Conservation (phyloP, 2,888 invertebrate genomes). For the Lepidochitona cinerea region DNA sequence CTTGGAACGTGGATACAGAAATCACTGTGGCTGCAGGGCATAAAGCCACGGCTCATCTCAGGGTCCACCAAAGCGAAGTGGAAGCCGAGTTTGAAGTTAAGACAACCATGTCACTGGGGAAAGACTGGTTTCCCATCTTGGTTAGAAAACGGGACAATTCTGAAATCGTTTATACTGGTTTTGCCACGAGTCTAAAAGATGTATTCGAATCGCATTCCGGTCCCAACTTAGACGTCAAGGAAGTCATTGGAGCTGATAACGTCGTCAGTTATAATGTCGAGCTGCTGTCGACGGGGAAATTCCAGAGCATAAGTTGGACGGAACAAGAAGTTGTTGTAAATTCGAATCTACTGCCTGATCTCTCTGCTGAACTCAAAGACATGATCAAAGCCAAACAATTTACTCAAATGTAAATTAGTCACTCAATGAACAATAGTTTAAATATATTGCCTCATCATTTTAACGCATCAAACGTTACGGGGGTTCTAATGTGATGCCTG, state of each 20-base stretch:
- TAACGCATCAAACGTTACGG: too few species aligned
- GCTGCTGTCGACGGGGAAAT: neutral
- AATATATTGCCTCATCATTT: too few species aligned
- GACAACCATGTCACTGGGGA: conserved; percentile 34
- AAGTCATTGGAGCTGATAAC: neutral
- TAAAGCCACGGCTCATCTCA: conserved; percentile 31
- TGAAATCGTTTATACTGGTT: conserved; percentile 25
- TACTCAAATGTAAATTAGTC: too few species aligned
- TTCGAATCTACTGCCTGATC: neutral
- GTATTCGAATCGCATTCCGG: conserved; percentile 11
- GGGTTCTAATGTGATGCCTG: too few species aligned
- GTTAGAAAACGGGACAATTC: conserved; percentile 31
- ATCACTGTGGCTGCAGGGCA: conserved; percentile 32
- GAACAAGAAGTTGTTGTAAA: neutral
- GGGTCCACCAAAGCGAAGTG: conserved; percentile 30
- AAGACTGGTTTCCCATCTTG: conserved; percentile 31
- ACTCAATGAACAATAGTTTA: too few species aligned
- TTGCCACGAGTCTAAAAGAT: conserved; percentile 26
- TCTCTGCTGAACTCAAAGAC: neutral
- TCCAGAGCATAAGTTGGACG: neutral
- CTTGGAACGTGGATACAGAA: conserved; percentile 41
- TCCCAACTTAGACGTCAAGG: neutral
- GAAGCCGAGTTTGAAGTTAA: conserved; percentile 35
- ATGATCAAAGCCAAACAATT: neutral
- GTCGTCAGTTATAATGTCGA: neutral